Base-by-base conservation (phyloP, 2,113 vertebrate species). In the Probosciger aterrimus region DNA sequence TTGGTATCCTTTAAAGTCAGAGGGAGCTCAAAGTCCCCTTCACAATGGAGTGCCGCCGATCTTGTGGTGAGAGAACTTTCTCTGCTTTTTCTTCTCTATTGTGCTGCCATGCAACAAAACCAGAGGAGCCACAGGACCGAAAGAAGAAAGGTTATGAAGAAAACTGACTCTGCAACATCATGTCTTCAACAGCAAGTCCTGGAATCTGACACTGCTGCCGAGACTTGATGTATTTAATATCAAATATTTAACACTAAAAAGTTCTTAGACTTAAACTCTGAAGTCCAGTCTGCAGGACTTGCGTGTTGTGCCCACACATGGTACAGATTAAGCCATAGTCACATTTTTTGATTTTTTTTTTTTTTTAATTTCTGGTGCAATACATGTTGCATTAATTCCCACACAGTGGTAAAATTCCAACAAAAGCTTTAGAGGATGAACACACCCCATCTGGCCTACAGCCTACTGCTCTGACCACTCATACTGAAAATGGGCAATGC, bases 251-350 rank as follows among this genome's bases (percentile, higher is more conserved):
- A 44, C 33, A 71, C 8, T 47, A 31, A 35, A 24, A 63, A n/a
- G 28, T n/a, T n/a, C 47, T 7, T 8, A 27, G 9, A 37, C 46
- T 39, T 39, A 1, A 52, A 41, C 7, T n/a, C 12, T 31, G 31
- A 75, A 78, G 35, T 31, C 50, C 10, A 6, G n/a, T 1, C 35
- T 65, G 77, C 76, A 88, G 63, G 53, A 35, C 10, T 18, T 23
- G 22, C 12, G 28, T 33, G 28, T 2, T 52, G 33, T 52, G 57
- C 57, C 62, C 62, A 37, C 68, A 73, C 0, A 0, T 60, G 76
- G 35, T 20, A 33, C 46, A 78, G 60, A 57, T n/a, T 28, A 46
- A 81, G 31, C n/a, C 20, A 37, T n/a, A 49, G 49, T 18, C 11
- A 25, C 22, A 7, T 62, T 37, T 9, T 18, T 17, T 14, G n/a